Percentiles rank a stretch among this genome's conserved stretches.
Evolutionary conservation across 2,888 invertebrate genomes (phyloP).

Genomic region (Epirrhoe alternata): DNA sequence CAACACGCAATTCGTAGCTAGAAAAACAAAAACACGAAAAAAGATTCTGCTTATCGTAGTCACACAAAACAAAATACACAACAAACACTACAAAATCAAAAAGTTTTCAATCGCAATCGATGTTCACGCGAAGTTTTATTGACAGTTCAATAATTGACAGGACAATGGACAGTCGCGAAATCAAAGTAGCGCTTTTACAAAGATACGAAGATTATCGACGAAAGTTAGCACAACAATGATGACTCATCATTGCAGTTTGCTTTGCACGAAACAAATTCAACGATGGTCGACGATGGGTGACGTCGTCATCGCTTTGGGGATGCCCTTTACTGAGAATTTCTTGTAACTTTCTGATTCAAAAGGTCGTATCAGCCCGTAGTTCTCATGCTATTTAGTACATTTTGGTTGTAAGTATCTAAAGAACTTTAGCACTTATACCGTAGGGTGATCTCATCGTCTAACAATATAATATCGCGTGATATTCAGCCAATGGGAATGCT

Average conservation of each 20-base stretch:
- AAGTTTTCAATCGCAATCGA: conserved; percentile 11
- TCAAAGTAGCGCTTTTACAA: conserved; percentile 62
- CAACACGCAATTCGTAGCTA: conserved; percentile 41
- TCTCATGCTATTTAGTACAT: conserved; percentile 55
- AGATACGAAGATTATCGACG: conserved; percentile 56
- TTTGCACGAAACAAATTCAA: conserved; percentile 34
- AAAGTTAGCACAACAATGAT: conserved; percentile 78
- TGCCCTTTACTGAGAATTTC: conserved; percentile 79
- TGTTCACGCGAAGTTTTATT: conserved; percentile 55
- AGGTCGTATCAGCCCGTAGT: conserved; percentile 65
- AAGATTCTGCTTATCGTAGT: conserved; percentile 53
- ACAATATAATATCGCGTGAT: conserved; percentile 73
- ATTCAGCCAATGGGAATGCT: conserved; percentile 65
- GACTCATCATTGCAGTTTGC: conserved; percentile 75
- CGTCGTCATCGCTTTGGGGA: conserved; percentile 77
- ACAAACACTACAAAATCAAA: conserved; percentile 31
- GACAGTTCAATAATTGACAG: conserved; percentile 75
- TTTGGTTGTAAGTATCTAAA: conserved; percentile 55
- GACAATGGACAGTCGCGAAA: conserved; percentile 65
- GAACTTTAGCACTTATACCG: conserved; percentile 58
- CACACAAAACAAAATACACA: too few relatives aligned
- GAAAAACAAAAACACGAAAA: conserved; percentile 32
- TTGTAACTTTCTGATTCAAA: conserved; percentile 51
- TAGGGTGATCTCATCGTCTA: conserved; percentile 77
- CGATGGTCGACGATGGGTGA: conserved; percentile 52